Evolutionary conservation across 2,888 invertebrate species (phyloP), one percentile per base, ranked within the genome.

Genomic region (Minunthozetes semirufus): DNA sequence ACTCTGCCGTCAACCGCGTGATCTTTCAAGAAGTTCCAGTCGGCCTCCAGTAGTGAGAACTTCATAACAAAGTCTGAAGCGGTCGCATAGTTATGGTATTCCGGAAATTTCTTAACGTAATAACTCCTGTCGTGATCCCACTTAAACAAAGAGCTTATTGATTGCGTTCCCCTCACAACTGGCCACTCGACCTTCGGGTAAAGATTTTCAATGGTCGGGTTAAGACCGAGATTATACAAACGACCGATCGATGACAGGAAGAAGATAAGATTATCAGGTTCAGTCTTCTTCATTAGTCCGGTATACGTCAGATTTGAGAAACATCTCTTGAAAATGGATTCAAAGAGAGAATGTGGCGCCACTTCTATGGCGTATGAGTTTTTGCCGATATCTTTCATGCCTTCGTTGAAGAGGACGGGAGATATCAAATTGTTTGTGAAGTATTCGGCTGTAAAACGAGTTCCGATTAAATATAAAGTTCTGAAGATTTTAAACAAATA

Each of bases 341-440:
- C 95, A 78, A 99, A 87, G 78, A 98, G 87, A 80, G 92, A 91
- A 83, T 96, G 96, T 19, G 98, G 97, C 15, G 97, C 96, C 80
- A 98, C 88, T 83, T 99, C 98, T 81, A 99, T 87, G 78, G 91
- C 88, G 78, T 97, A 86, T 6, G 96, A 94, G 82, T 92, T 90
- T 79, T 87, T 88, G 22, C 98, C 98, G 63, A 98, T 87, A 81
- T 90, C 89, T 79, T 87, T 85, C 78, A 96, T 82, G 9, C 92
- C 95, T 82, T 94, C 94, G 81, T 94, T 89, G 88, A 94, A 96
- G 72, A 93, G 87, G 73, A 96, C 96, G 15, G 96, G 94, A 73
- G 94, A 94, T 76, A 95, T 86, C 79, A 97, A 86, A 85, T 97
- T 97, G 86, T 97, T 95, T 38, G 94, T 95, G 83, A 96, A 96